phyloP scores from a whole-genome alignment of 2,113 vertebrate species.

The Dryoscopus gambensis region DNA sequence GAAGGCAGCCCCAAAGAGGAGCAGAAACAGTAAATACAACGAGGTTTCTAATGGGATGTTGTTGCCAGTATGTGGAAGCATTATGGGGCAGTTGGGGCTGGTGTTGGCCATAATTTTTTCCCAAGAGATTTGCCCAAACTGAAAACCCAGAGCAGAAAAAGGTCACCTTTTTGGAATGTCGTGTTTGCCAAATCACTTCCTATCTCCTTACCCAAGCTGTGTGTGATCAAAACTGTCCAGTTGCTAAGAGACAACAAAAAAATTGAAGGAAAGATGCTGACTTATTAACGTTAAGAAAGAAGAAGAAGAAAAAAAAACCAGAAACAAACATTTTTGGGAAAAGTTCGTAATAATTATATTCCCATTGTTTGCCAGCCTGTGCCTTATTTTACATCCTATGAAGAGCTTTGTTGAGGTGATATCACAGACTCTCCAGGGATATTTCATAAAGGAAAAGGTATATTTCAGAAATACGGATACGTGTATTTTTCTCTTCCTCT shows the following conservation, averaged over 20 bases:
- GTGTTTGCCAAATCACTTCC: not conserved
- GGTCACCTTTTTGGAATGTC: not conserved
- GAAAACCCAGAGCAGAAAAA: not conserved
- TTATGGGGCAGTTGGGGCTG: not conserved
- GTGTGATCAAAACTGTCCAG: not conserved
- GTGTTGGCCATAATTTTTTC: not conserved
- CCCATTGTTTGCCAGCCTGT: not conserved
- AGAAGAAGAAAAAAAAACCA: not conserved
- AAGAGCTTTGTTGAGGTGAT: not conserved
- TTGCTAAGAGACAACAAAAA: not conserved
- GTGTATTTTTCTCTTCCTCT: not conserved
- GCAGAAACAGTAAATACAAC: not conserved
- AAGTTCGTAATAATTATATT: not conserved
- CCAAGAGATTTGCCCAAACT: not conserved
- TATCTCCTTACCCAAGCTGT: not conserved
- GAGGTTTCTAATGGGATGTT: not conserved
- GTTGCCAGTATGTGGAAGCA: not conserved
- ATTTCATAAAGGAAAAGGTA: not conserved
- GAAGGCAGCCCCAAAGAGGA: not conserved
- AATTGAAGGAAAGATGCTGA: not conserved
- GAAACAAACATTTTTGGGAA: not conserved
- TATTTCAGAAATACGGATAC: not conserved
- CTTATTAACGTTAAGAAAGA: not conserved
- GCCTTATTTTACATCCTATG: not conserved
- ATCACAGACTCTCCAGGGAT: not conserved